Evolutionary conservation across 2,797 vertebrate genomes (phyloP).

Genomic region (Serranus cabrilla): DNA sequence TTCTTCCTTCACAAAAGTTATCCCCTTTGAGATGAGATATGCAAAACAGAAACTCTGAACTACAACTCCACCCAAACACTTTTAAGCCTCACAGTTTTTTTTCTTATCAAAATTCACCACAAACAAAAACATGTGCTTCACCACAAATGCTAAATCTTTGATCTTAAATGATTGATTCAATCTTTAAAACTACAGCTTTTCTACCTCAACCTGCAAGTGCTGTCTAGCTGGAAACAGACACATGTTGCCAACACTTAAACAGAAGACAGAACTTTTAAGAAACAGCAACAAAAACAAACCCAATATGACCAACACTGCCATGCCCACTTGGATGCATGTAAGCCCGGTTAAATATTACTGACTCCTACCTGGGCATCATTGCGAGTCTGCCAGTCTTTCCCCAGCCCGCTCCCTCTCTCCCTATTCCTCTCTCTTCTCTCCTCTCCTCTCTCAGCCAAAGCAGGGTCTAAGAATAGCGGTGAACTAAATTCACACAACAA

Average conservation of each 20-base stretch:
- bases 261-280: constrained; percentile 13
- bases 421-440: constrained; percentile 60
- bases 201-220: constrained; percentile 5
- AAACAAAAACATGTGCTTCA: constrained; percentile 9
- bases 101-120: background rate
- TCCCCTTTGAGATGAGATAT: background rate
- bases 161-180: constrained; percentile 25
- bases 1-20: background rate
- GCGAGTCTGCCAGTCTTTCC: constrained; percentile 79
- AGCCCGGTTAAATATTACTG: constrained; percentile 65
- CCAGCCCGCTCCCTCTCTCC: constrained; percentile 64
- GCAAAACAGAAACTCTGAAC: constrained; percentile 29
- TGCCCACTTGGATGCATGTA: constrained; percentile 32
- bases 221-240: constrained; percentile 13
- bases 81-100: background rate
- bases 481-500: constrained; percentile 94
- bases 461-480: constrained; percentile 94
- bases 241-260: constrained; percentile 12
- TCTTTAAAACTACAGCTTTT: constrained; percentile 19
- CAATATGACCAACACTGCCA: constrained; percentile 7
- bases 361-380: constrained; percentile 90
- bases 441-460: constrained; percentile 77
- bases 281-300: constrained; percentile 53
- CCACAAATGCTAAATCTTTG: constrained; percentile 29
- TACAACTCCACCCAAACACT: constrained; percentile 24